Base-by-base conservation (phyloP, 1,140 invertebrate species). In the Drosophila ananassae region DNA sequence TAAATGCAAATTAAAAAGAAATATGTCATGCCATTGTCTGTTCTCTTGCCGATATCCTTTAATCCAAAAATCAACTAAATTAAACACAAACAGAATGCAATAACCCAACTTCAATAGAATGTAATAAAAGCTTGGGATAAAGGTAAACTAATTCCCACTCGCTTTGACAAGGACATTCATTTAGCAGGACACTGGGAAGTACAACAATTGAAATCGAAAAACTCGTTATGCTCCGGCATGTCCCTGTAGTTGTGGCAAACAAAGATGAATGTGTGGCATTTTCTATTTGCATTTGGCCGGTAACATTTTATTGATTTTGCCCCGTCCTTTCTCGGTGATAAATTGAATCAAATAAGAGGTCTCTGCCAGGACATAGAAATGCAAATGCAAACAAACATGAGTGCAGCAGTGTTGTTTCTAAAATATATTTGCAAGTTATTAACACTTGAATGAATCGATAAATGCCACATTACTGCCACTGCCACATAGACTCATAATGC, bases 251-350 rank as follows among this genome's bases (percentile, higher is more conserved):
- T 72, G 52, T 32, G 50, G 79, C 62, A 79, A 74, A 69, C 66
- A 69, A 68, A 68, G 66, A 83, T 79, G 77, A 69, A 55, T 73
- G 56, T 59, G 41, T 48, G 51, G 51, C 34, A 48, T 56, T 73
- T 63, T 63, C 71, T 80, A 85, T 84, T 84, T 85, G 66, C 77
- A 79, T 79, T 69, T 60, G 52, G 34, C 72, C 53, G 72, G 72
- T 52, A 60, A 80, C 67, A 77, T 80, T 74, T 74, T 85, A 84
- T 84, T 77, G 77, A 84, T 85, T 84, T 68, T 55, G 34, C 7
- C 47, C 46, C 47, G 37, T 22, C 51, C 9, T 78, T 66, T 48
- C 55, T 52, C 55, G 44, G 58, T 34, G 39, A 58, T 37, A 55
- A 76, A 76, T 46, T 59, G 51, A 61, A 74, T 52, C 62, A 63